Base-by-base conservation (phyloP, 2,797 vertebrate species). In the Euthynnus affinis region DNA sequence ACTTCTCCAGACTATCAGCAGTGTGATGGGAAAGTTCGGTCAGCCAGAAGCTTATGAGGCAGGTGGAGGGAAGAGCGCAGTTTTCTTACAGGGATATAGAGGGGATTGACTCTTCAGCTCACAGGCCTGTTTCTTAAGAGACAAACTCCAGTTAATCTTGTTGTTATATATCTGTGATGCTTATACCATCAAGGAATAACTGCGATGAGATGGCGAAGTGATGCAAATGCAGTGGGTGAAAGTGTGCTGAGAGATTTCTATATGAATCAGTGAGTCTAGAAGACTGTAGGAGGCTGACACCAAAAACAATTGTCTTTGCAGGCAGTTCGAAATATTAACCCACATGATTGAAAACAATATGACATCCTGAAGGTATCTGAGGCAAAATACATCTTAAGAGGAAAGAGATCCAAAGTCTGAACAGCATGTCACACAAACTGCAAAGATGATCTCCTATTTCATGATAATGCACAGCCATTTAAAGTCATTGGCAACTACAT, bases 1-100 rank as follows among this genome's bases (percentile, higher is more conserved):
- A 58, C 64, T 67, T 4, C 55, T 68, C 61, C 66, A 55, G 23
- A 55, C 40, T 29, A 37, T 71, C 75, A 64, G 14, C 3, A 15
- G 10, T 20, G 59, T 52, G 63, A 51, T 73, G 42, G 46, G 56
- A 72, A 68, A 62, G 55, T 29, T 68, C 17, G n/a, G 46, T 78
- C 65, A 58, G 61, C 34, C 52, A n/a, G 65, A 10, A 40, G 32
- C 29, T 64, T 58, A 58, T 53, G 63, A 80, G 37, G 55, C 40
- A 49, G 62, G 37, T 61, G 71, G 52, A 20, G 65, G 13, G n/a
- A 62, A 55, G 59, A 76, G 49, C 34, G 56, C 60, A n/a, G 37
- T 20, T 60, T 52, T 71, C 44, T 44, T 32, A 23, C 6, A 27
- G 12, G 14, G 27, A 58, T 63, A 9, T 10, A 59, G 32, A 0